phyloP scores from a whole-genome alignment of 1,140 invertebrate genomes.

The Ylistrum balloti region DNA sequence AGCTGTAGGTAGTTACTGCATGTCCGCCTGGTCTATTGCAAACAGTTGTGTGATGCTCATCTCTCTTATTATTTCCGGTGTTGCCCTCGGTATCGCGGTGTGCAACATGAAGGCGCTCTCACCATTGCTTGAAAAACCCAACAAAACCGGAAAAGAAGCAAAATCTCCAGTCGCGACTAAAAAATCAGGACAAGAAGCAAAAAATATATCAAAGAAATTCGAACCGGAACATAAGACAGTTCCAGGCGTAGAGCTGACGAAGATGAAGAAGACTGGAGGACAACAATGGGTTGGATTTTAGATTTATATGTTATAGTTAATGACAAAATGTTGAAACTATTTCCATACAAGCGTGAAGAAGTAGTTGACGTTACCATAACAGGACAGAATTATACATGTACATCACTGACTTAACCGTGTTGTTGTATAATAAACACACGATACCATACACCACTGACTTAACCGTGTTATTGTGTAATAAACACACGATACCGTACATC shows the following conservation, averaged over 20 bases:
- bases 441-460: too few species aligned
- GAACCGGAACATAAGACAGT: neutral
- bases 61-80: neutral
- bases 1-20: neutral
- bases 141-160: neutral
- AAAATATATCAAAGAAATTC: neutral
- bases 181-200: neutral
- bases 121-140: neutral
- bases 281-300: constrained; percentile 17
- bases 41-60: constrained; percentile 1
- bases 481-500: too few species aligned
- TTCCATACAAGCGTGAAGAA: too few species aligned
- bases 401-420: too few species aligned
- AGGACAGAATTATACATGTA: too few species aligned
- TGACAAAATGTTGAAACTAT: too few species aligned
- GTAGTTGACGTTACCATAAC: too few species aligned
- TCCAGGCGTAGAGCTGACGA: neutral
- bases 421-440: too few species aligned
- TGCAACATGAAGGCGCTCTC: neutral
- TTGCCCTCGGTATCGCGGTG: neutral
- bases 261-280: neutral
- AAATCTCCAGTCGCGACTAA: neutral
- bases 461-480: too few species aligned
- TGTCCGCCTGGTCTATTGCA: neutral
- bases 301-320: too few species aligned